Evolutionary conservation across 2,888 invertebrate species (phyloP), one percentile per base, ranked within the genome.

Genomic region (Epinotia brunnichana): DNA sequence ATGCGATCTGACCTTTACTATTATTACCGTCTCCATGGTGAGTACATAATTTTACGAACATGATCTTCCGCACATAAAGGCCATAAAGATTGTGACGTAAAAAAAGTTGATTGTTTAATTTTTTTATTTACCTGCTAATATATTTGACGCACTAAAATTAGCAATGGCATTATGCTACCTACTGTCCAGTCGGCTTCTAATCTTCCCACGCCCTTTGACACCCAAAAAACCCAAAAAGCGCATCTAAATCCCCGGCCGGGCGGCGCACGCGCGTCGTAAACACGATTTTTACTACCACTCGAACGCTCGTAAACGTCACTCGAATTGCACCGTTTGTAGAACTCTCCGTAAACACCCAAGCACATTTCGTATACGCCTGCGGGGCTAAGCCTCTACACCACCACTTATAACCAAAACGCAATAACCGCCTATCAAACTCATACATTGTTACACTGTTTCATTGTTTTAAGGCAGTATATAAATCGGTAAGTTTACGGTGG

Each of bases 261-360:
- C 85, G 83, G 79, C 79, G 84, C 89, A 85, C 84, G 89, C 87
- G 81, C 83, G 80, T 86, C 89, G 90, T 91, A 90, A 91, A 92
- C 90, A 90, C 91, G 89, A 92, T 91, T 92, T 92, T 93, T 92
- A 92, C 90, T 87, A 90, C 90, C 90, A 86, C 91, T 91, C 87
- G 84, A 91, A 86, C 82, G 88, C 84, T 91, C 92, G 89, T 93
- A 91, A 92, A 92, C 88, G 92, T 92, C 92, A 90, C 89, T 85
- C 87, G 89, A 88, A 91, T 90, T 90, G 90, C 91, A 86, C 90
- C 92, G 87, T 91, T 91, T 92, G 90, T 92, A 91, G 91, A 90
- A 88, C 90, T 89, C 88, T 85, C 89, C 86, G 91, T 89, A 90
- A 90, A 91, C 91, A 90, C 89, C 88, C 87, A 87, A 91, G 91